Base-by-base conservation (phyloP, 2,113 vertebrate species). In the Takifugu bimaculatus region DNA sequence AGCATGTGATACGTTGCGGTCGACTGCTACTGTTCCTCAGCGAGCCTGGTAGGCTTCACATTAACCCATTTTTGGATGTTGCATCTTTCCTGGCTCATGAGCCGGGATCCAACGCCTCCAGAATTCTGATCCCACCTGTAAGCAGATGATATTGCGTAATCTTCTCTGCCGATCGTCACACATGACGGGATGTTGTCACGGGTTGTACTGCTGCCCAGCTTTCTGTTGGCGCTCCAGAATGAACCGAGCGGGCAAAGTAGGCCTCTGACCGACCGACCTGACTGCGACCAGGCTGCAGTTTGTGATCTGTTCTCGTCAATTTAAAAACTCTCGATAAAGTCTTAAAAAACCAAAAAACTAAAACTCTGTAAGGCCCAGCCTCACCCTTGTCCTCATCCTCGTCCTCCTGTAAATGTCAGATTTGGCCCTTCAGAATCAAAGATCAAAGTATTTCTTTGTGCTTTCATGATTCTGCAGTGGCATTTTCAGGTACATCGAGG, bases 181-280 rank as follows among this genome's bases (percentile, higher is more conserved):
- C 14, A 26, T 49, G 29, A 27, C 25, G 20, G 42, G 57, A 63
- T 53, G 65, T 54, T 76, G 66, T 60, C 65, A 50, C 79, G 76
- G 68, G 58, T 53, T 65, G 45, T 45, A 63, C 14, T 81, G 77
- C 65, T 69, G 66, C 68, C 77, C 81, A 86, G 81, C 88, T 79
- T 35, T 72, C 74, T 70, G 54, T 85, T 79, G 62, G 74, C 29
- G 39, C 77, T 75, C 78, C 57, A 49, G 77, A 74, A 79, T 75
- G 75, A 83, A 87, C 72, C 57, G 71, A 85, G 75, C 74, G 65
- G 76, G 74, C 79, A 80, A 87, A 82, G 85, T 69, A 83, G 80
- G 82, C 72, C 78, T 83, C 83, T 84, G 81, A 88, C 85, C 68
- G 77, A 88, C 83, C 70, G 75, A 81, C 78, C 88, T 86, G 73